Conservation (phyloP, 2,797 vertebrate species). For the Rhynchotus rufescens region DNA sequence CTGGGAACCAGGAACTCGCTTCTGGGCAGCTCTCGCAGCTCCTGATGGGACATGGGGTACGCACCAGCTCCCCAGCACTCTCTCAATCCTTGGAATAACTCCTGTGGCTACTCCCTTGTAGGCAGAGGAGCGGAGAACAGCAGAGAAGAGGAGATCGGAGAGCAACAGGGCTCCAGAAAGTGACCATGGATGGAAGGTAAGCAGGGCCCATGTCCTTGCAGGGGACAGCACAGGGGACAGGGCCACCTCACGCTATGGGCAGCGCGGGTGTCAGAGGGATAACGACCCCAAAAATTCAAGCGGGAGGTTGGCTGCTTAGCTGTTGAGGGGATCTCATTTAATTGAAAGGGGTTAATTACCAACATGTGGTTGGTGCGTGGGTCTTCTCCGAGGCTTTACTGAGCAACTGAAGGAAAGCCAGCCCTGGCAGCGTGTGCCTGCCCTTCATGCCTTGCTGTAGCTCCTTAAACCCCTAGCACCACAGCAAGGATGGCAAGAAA, state of each 20-base stretch:
- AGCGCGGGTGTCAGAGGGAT: neutral
- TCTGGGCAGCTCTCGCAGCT: neutral
- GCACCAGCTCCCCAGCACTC: neutral
- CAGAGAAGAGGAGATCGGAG: conserved; percentile 68
- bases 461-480: neutral
- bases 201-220: neutral
- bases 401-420: neutral
- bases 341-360: too few species aligned
- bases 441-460: neutral
- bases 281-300: neutral
- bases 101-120: neutral
- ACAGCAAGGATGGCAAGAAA: neutral
- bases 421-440: neutral
- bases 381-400: neutral
- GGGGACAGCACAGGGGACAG: too few species aligned
- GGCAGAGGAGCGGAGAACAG: conserved; percentile 64
- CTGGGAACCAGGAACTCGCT: neutral
- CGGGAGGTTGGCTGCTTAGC: neutral
- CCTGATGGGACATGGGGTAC: neutral
- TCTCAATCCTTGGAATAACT: neutral
- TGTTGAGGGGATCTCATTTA: neutral
- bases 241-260: neutral
- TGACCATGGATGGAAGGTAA: conserved; percentile 58
- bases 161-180: conserved; percentile 56
- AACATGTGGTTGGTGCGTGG: neutral